A percentile compares a stretch with the other conserved stretches of the same genome.
These are phyloP conservation scores for Mola mola DNA, from an alignment of 2,113 vertebrate genomes.

Conservation along the genomic window DNA sequence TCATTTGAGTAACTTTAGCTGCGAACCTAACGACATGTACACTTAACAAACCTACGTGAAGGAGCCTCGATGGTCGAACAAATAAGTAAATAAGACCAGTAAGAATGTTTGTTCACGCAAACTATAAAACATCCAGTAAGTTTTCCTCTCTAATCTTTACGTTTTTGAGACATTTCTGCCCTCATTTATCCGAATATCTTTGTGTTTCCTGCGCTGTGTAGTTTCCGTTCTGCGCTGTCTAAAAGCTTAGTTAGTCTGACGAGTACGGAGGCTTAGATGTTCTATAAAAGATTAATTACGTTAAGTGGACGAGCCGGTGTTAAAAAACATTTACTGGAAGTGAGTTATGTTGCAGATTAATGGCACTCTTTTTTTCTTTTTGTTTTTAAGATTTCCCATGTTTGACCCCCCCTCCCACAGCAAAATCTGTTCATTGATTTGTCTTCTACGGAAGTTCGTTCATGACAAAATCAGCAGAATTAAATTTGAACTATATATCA, in stretches of 20 bases:
- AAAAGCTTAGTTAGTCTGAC: constrained; percentile 88
- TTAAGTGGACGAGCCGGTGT: constrained; percentile 88
- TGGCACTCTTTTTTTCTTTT: constrained; percentile 90
- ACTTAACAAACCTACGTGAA: constrained; percentile 55
- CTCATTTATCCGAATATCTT: constrained; percentile 23
- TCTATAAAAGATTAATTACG: constrained; percentile 81
- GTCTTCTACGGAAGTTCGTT: constrained; percentile 2
- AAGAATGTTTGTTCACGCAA: constrained; percentile 61
- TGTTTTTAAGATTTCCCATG: constrained; percentile 17
- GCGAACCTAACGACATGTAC: constrained; percentile 30
- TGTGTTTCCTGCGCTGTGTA: constrained; percentile 78
- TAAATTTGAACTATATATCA: too few species aligned
- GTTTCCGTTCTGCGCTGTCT: constrained; percentile 88
- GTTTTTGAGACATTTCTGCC: constrained; percentile 67
- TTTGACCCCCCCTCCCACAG: constrained; percentile 21
- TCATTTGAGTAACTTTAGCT: constrained; percentile 66
- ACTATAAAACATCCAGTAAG: constrained; percentile 35
- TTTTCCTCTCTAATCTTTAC: constrained; percentile 73
- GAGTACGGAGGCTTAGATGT: constrained; percentile 90
- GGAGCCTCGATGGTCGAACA: constrained; percentile 18
- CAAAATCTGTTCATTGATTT: constrained; percentile 13
- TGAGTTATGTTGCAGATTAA: constrained; percentile 84
- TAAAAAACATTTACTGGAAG: constrained; percentile 88
- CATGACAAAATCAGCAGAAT: constrained; percentile 43
- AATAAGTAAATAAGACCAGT: constrained; percentile 41